Conservation (phyloP, 1,140 invertebrate species). For the Drosophila rufa region DNA sequence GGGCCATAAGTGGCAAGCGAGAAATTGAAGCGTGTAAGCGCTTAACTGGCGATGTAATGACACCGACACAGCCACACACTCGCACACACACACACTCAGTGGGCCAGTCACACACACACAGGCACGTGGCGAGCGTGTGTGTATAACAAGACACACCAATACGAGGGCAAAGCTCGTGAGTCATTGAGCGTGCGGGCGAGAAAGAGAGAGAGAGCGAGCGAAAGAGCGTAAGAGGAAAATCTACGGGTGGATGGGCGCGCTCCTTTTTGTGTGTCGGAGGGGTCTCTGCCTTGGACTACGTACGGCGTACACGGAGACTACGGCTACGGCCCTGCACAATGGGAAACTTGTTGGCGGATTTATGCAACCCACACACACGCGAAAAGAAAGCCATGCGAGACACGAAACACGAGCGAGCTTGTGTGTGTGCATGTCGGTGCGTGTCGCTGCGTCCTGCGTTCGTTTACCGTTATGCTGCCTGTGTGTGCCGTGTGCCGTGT, state of each 20-base stretch:
- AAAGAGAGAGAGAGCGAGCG: slow-evolving; percentile 9
- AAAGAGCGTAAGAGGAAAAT: slow-evolving; percentile 19
- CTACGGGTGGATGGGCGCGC: slow-evolving; percentile 16
- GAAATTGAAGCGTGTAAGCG: slow-evolving; percentile 82
- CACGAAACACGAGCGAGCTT: slow-evolving; percentile 12
- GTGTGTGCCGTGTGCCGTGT: slow-evolving; percentile 19
- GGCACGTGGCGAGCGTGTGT: slow-evolving; percentile 23
- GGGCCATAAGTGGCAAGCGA: slow-evolving; percentile 69
- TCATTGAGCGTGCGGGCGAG: slow-evolving; percentile 15
- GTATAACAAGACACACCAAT: slow-evolving; percentile 42
- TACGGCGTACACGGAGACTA: no score
- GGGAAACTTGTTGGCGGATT: slow-evolving; percentile 83
- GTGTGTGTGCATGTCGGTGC: slow-evolving; percentile 2
- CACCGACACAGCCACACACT: slow-evolving; percentile 44
- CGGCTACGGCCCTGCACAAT: slow-evolving; percentile 68
- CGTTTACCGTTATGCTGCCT: slow-evolving; percentile 39
- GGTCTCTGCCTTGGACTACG: neutral
- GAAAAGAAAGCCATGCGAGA: slow-evolving; percentile 15
- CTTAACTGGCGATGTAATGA: slow-evolving; percentile 77
- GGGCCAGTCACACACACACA: slow-evolving; percentile 14
- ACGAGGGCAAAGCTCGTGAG: slow-evolving; percentile 42
- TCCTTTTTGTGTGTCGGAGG: neutral
- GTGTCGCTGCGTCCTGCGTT: slow-evolving; percentile 28
- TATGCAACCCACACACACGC: slow-evolving; percentile 68
- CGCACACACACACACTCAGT: slow-evolving; percentile 1